A percentile compares a stretch with the other conserved stretches of the same genome.
phyloP scores from a whole-genome alignment of 2,888 invertebrate species.

The Drosophila pseudotalamancana region DNA sequence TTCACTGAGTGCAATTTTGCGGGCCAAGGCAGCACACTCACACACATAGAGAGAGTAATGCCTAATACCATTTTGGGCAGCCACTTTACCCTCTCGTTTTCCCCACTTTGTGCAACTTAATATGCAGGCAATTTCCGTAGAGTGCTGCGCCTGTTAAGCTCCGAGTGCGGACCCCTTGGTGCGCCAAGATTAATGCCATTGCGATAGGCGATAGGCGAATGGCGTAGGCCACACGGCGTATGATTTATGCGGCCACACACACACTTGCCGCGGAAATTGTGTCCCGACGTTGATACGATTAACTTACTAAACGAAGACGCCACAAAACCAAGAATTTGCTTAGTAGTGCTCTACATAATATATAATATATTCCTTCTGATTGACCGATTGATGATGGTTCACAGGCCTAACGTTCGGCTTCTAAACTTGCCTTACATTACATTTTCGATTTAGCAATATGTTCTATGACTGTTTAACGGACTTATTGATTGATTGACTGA shows the following conservation, averaged over 20 bases:
- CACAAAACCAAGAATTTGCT: slow-evolving; percentile 16
- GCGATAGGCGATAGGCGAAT: slow-evolving; percentile 66
- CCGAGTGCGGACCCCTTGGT: slow-evolving; percentile 37
- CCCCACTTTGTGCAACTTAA: slow-evolving; percentile 58
- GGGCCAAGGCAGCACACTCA: slow-evolving; percentile 1
- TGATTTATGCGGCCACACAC: slow-evolving; percentile 55
- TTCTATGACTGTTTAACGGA: background rate
- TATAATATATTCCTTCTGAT: background rate
- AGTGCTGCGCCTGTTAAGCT: slow-evolving; percentile 54
- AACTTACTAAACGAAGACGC: slow-evolving; percentile 30
- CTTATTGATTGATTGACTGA: background rate
- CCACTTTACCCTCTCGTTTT: slow-evolving; percentile 5
- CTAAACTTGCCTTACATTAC: no score
- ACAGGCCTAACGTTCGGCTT: no score
- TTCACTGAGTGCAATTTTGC: slow-evolving; percentile 35
- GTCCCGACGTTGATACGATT: slow-evolving; percentile 67
- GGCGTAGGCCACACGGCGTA: slow-evolving; percentile 43
- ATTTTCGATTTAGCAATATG: no score
- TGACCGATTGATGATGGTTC: slow-evolving; percentile 4
- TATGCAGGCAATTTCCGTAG: slow-evolving; percentile 78
- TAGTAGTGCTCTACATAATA: background rate
- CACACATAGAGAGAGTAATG: background rate
- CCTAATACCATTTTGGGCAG: slow-evolving; percentile 29
- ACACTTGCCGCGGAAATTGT: slow-evolving; percentile 63
- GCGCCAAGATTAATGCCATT: slow-evolving; percentile 76